A percentile compares a stretch with the other conserved stretches of the same genome.
Evolutionary conservation across 2,113 vertebrate species (phyloP).

Genomic region (Oncorhynchus mykiss): DNA sequence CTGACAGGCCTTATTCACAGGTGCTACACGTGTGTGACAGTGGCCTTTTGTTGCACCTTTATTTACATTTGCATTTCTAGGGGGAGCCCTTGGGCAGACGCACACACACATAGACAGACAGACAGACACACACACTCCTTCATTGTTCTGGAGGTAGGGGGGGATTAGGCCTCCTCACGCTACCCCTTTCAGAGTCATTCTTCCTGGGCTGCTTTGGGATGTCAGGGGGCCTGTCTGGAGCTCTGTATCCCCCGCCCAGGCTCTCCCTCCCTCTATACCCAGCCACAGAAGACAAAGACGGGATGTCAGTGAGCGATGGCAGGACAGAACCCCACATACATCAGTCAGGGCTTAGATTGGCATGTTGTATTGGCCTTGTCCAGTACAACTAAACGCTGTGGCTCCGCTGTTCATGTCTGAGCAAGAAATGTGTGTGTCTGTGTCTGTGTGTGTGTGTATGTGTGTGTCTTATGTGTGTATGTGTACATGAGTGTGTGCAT

Average conservation of each 20-base stretch:
- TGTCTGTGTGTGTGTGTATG: constrained; percentile 10
- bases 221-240: constrained; percentile 8
- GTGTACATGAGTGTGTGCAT: constrained; percentile 1
- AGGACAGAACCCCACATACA: constrained; percentile 27
- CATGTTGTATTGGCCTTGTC: background rate
- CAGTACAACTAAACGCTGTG: constrained; percentile 1
- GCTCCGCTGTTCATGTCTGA: background rate
- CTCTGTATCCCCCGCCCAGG: background rate
- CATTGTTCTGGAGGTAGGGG: background rate
- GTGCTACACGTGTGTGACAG: constrained; percentile 7
- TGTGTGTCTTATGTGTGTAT: background rate
- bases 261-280: background rate
- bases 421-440: background rate
- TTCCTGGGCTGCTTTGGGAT: background rate
- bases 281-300: background rate
- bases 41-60: constrained; percentile 31
- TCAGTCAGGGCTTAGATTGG: constrained; percentile 27
- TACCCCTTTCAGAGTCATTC: constrained; percentile 12
- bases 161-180: constrained; percentile 40
- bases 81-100: background rate
- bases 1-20: background rate
- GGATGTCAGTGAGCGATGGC: constrained; percentile 38
- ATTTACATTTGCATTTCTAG: constrained; percentile 19
- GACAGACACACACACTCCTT: background rate
- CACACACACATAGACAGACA: background rate